Evolutionary conservation across 2,888 invertebrate genomes (phyloP).

Genomic region (Dolichopus griseipennis): DNA sequence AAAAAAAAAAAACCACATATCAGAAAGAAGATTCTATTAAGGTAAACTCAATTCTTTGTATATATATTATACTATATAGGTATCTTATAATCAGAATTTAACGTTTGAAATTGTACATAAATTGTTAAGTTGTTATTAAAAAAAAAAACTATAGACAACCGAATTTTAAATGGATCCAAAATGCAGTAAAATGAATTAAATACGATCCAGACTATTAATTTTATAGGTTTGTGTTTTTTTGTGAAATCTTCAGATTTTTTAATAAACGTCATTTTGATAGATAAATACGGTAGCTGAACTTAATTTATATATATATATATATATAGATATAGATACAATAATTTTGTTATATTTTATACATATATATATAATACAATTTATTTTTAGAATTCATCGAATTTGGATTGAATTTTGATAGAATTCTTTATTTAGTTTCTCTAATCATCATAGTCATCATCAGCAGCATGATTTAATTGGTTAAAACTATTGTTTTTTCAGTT

Average conservation of each 20-base stretch:
- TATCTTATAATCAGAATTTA: no score
- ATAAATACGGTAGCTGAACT: slow-evolving; percentile 1
- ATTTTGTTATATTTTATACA: no score
- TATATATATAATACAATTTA: no score
- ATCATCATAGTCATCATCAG: background rate
- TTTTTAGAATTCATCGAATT: background rate
- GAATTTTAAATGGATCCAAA: background rate
- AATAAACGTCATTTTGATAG: background rate
- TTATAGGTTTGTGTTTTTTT: background rate
- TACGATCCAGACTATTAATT: background rate
- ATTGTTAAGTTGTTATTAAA: background rate
- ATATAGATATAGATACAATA: no score
- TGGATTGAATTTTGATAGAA: background rate
- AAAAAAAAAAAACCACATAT: no score
- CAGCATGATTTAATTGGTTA: background rate
- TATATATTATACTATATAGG: no score
- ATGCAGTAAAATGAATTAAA: background rate
- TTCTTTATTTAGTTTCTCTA: background rate
- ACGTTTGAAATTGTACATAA: no score
- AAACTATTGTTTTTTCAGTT: no score
- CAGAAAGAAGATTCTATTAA: no score
- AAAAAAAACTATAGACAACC: background rate
- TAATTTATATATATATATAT: background rate
- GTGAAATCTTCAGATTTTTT: background rate
- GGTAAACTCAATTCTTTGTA: no score